Evolutionary conservation across 2,797 vertebrate species (phyloP).

Genomic region (Lithobates pipiens): DNA sequence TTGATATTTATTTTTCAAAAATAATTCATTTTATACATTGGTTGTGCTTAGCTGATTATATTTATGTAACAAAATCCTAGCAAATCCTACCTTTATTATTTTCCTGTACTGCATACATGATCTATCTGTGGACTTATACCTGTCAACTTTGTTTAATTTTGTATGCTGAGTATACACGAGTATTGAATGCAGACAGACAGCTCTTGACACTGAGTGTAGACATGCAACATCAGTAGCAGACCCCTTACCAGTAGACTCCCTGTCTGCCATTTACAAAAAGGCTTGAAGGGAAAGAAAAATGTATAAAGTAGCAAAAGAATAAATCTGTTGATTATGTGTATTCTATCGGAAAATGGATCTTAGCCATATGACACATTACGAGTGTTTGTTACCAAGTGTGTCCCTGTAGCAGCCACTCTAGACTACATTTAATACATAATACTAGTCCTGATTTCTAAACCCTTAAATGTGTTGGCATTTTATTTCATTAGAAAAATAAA

Average conservation of each 20-base stretch:
- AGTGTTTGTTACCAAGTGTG: too few relatives aligned
- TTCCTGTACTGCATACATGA: neutral
- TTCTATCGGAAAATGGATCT: neutral
- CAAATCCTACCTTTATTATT: neutral
- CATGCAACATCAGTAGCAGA: neutral
- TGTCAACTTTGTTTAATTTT: neutral
- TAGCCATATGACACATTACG: neutral
- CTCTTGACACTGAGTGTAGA: neutral
- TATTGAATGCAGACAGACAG: neutral
- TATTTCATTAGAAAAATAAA: too few relatives aligned
- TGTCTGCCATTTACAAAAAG: neutral
- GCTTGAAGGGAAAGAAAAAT: neutral
- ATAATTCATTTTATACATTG: neutral
- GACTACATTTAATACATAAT: too few relatives aligned
- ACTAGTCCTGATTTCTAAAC: too few relatives aligned
- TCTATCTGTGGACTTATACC: neutral
- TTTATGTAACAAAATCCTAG: neutral
- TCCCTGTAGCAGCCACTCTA: neutral
- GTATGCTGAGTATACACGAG: neutral
- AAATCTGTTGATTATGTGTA: neutral
- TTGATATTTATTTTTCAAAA: constrained; percentile 31
- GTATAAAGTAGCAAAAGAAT: too few relatives aligned
- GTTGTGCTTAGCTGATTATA: neutral
- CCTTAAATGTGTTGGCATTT: too few relatives aligned
- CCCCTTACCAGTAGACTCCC: neutral